Conservation (phyloP, 2,888 invertebrate genomes). For the Drosophila nigricruria region DNA sequence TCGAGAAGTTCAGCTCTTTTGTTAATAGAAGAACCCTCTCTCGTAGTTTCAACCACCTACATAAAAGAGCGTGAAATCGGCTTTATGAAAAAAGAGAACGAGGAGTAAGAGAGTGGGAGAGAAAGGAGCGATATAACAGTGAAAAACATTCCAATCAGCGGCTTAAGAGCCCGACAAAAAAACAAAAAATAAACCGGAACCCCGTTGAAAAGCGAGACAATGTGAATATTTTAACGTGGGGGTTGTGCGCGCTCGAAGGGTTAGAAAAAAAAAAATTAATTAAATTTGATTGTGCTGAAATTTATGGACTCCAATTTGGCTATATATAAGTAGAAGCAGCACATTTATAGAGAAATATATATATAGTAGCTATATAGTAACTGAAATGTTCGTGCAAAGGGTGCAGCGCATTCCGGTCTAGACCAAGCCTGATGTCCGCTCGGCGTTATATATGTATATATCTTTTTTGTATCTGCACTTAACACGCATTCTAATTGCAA, state of each 20-base stretch:
- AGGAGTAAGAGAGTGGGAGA: not conserved
- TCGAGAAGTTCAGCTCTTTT: constrained; percentile 38
- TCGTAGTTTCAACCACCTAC: constrained; percentile 61
- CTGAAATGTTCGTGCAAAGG: constrained; percentile 22
- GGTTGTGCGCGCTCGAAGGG: constrained; percentile 51
- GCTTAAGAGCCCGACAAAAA: constrained; percentile 56
- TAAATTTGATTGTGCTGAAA: constrained; percentile 76
- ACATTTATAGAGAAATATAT: not conserved
- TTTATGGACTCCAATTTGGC: constrained; percentile 61
- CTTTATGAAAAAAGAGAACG: constrained; percentile 47
- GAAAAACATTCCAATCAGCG: constrained; percentile 78
- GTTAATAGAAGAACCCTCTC: constrained; percentile 38
- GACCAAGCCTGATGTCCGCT: constrained; percentile 16
- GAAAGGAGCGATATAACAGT: constrained; percentile 14
- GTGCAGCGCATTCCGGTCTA: constrained; percentile 47
- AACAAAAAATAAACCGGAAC: constrained; percentile 36
- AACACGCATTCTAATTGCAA: constrained; percentile 85
- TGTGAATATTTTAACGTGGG: constrained; percentile 41
- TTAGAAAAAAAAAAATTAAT: constrained; percentile 68
- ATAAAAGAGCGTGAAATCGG: constrained; percentile 69
- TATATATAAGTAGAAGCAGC: constrained; percentile 20
- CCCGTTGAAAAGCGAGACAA: constrained; percentile 57
- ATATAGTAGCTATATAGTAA: not conserved
- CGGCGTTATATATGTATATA: constrained; percentile 37
- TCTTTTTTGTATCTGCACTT: constrained; percentile 72